Base-by-base conservation (phyloP, 2,888 invertebrate species). In the Ganaspis brasiliensis region DNA sequence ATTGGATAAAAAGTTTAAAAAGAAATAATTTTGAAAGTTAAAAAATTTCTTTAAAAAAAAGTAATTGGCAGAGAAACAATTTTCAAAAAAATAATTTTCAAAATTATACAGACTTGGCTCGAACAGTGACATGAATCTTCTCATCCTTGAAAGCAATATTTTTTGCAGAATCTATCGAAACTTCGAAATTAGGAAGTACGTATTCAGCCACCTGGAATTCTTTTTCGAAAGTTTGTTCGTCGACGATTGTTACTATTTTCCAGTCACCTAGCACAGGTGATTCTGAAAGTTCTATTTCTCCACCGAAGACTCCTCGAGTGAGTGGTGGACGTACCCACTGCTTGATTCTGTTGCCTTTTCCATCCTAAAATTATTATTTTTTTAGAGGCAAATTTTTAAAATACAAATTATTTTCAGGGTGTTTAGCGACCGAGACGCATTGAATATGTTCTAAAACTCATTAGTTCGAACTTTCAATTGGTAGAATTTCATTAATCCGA, bases 151-250 rank as follows among this genome's bases (percentile, higher is more conserved):
- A 96, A 1, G 97, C 95, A 6, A 96, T 94, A 91, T 97, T 97
- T 73, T 96, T 94, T 0, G 97, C 96, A 40, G 97, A 94, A 82
- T 96, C 95, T 79, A 99, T 95, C 37, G 94, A 94, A 77, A 99
- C 96, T 88, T 98, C 95, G 91, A 98, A 99, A 89, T 98, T 98
- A 0, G 99, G 99, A 83, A 98, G 92, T 74, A 99, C 96, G 87
- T 98, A 98, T 92, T 98, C 97, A 8, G 97, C 97, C 6, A 98
- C 97, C 89, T 96, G 94, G 80, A 97, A 94, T 10, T 93, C 93
- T 87, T 96, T 96, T 76, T 94, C 93, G 88, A 95, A 95, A 12
- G 91, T 93, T 88, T 95, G 95, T 79, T 94, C 95, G 67, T 93
- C 93, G 8, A 95, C 92, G 19, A 91, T 92, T 0, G 95, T 95